Base-by-base conservation (phyloP, 2,797 vertebrate species). In the Typhlichthys eigenmanni region DNA sequence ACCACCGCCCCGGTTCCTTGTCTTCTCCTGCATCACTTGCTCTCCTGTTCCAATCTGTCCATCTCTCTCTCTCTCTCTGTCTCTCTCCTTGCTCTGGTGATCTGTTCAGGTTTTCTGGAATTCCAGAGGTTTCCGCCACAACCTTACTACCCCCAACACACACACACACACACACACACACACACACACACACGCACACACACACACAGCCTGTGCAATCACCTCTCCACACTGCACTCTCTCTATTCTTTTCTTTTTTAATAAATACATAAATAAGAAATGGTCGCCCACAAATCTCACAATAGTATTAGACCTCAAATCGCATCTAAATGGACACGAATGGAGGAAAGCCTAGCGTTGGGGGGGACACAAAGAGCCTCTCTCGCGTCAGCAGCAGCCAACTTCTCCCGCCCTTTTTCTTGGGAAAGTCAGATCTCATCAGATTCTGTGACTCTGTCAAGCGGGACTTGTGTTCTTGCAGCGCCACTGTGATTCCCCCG, bases 51-150 rank as follows among this genome's bases (percentile, higher is more conserved):
- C n/a, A 43, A 13, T 50, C 48, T 13, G 24, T 32, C 24, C 32
- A 8, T 55, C 53, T 55, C 24, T 17, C 24, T 55, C 53, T 55
- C 53, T 55, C 51, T n/a, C n/a, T n/a, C n/a, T n/a, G n/a, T 53
- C 51, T 51, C 49, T 51, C n/a, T 54, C 17, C 11, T 13, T 54
- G 12, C 10, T 10, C 14, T 24, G 45, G 24, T 24, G 24, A 24
- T 24, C 24, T 16, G 51, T 54, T 46, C 47, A 62, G 34, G 54
- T 50, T n/a, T 54, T 51, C 29, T 13, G 45, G 54, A 56, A 62
- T 57, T 69, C 59, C 54, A 62, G 54, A 62, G 47, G 16, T 58
- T 58, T 55, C 47, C 19, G 10, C 45, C 13, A 24, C 24, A 1
- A 17, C 55, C 17, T 11, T 10, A 34, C 53, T 10, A 34, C 53